A percentile compares a stretch with the other conserved stretches of the same genome.
Evolutionary conservation across 2,888 invertebrate species (phyloP).

Genomic region (Epistrophe grossulariae): DNA sequence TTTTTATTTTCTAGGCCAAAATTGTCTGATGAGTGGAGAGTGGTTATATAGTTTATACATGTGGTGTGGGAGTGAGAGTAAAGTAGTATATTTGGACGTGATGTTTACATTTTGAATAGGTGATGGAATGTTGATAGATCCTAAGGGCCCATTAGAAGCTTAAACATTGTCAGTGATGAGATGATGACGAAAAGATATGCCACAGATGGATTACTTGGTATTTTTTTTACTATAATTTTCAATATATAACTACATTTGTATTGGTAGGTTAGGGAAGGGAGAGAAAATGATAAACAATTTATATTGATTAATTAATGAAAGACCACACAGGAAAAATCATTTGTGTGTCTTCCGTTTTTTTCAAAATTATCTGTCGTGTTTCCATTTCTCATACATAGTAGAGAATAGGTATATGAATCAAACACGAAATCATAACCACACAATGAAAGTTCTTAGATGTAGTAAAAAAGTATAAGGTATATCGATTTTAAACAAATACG

Average conservation of each 20-base stretch:
- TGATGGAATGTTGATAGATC: conserved; percentile 69
- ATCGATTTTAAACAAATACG: too few species aligned
- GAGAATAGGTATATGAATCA: too few species aligned
- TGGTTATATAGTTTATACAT: conserved; percentile 40
- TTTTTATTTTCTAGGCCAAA: conserved; percentile 44
- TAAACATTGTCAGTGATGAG: conserved; percentile 48
- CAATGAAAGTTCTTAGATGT: too few species aligned
- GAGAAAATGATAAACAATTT: conserved; percentile 1
- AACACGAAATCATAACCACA: too few species aligned
- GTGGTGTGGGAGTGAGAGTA: conserved; percentile 41
- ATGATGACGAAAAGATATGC: conserved; percentile 45
- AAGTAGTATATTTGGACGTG: conserved; percentile 45
- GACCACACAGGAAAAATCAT: background rate
- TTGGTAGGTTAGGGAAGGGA: background rate
- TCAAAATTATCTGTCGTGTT: too few species aligned
- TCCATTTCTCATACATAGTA: too few species aligned
- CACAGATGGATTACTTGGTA: conserved; percentile 49
- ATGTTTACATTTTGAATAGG: conserved; percentile 25
- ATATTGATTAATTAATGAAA: background rate
- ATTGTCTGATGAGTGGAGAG: conserved; percentile 44
- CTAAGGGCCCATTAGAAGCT: conserved; percentile 58
- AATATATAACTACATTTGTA: background rate
- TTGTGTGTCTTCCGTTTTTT: background rate
- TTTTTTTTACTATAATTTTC: conserved; percentile 7
- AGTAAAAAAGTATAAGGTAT: too few species aligned